A percentile compares a stretch with the other conserved stretches of the same genome.
phyloP scores from a whole-genome alignment of 2,113 vertebrate genomes.

The Trichechus manatus region DNA sequence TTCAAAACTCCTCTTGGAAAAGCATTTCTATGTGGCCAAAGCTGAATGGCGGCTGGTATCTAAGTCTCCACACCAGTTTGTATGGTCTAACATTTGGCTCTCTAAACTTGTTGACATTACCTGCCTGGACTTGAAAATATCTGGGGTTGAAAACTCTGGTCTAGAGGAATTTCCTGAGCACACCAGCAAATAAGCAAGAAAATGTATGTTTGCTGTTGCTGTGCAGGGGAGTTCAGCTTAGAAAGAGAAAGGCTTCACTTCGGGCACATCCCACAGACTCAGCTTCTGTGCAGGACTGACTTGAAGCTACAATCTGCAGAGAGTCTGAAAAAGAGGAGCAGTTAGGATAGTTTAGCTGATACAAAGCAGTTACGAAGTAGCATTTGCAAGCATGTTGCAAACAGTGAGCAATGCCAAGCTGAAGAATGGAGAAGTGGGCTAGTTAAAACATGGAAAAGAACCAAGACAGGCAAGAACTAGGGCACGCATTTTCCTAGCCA shows the following conservation, averaged over 20 bases:
- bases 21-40: not conserved
- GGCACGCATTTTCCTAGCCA: not conserved
- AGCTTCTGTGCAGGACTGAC: not conserved
- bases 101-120: not conserved
- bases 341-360: not conserved
- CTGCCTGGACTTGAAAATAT: not conserved
- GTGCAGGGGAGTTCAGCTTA: not conserved
- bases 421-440: not conserved
- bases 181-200: not conserved
- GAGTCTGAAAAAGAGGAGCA: not conserved
- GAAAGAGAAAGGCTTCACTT: not conserved
- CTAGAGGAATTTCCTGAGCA: not conserved
- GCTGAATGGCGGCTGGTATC: not conserved
- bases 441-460: not conserved
- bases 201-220: not conserved
- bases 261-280: not conserved
- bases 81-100: too few species aligned
- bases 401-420: not conserved
- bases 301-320: not conserved
- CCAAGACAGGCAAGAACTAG: not conserved
- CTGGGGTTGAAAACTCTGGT: not conserved
- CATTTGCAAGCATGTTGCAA: not conserved
- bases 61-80: not conserved
- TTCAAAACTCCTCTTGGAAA: conserved; percentile 27
- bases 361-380: not conserved